Evolutionary conservation across 2,113 vertebrate species (phyloP).

Genomic region (Chamaea fasciata): DNA sequence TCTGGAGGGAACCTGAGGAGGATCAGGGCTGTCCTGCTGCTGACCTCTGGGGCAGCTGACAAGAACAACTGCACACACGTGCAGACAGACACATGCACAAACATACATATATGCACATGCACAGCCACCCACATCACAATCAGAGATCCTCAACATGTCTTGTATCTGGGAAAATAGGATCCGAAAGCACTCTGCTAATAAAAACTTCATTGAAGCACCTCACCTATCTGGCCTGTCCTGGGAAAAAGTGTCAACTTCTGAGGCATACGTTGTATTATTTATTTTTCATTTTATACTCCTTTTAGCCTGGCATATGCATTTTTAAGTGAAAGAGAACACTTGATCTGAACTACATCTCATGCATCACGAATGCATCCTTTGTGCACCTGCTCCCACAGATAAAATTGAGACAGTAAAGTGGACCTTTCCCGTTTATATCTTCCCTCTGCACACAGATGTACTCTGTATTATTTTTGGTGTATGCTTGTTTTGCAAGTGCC

Average conservation of each 20-base stretch:
- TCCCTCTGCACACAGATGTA: not conserved
- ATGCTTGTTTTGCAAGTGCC: not conserved
- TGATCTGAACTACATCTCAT: not conserved
- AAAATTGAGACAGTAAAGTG: fast-evolving
- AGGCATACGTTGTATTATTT: not conserved
- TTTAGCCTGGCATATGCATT: not conserved
- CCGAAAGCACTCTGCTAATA: not conserved
- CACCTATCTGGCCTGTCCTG: no score
- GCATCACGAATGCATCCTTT: not conserved
- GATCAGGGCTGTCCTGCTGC: not conserved
- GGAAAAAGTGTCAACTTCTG: not conserved
- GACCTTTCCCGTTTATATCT: not conserved
- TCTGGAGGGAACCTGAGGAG: not conserved
- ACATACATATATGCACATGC: fast-evolving
- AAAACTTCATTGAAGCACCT: not conserved
- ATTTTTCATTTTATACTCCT: not conserved
- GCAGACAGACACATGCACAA: not conserved
- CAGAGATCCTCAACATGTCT: fast-evolving
- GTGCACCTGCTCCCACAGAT: fast-evolving
- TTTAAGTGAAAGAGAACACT: not conserved
- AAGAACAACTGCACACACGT: not conserved
- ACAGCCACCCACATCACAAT: fast-evolving
- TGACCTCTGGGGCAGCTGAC: not conserved
- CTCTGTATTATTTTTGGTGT: not conserved
- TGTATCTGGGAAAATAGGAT: fast-evolving